These are phyloP conservation scores for Halocaridina rubra DNA, from an alignment of 2,888 invertebrate species.

Conservation along the genomic window DNA sequence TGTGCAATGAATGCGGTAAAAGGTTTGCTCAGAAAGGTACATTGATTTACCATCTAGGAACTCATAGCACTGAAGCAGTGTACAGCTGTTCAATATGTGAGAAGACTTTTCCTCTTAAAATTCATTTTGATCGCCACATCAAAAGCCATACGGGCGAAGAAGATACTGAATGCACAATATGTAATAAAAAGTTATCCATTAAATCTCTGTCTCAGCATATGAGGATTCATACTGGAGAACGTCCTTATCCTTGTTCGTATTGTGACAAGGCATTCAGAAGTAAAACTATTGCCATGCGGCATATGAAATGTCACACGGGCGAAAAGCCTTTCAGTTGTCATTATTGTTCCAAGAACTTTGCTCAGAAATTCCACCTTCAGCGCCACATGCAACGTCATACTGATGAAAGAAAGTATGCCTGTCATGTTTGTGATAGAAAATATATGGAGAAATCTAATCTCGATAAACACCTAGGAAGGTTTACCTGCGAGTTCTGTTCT, in stretches of 20 bases:
- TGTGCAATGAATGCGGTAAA: background rate
- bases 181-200: background rate
- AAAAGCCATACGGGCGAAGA: background rate
- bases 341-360: background rate
- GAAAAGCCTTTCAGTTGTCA: background rate
- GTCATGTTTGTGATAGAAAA: too few relatives aligned
- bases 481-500: too few relatives aligned
- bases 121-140: background rate
- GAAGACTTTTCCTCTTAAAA: background rate
- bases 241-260: background rate
- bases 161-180: background rate
- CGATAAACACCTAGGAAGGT: too few relatives aligned
- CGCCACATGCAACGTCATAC: too few relatives aligned
- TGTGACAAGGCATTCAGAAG: background rate
- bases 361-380: background rate
- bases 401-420: too few relatives aligned
- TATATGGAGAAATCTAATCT: too few relatives aligned
- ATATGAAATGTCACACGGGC: background rate
- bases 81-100: background rate
- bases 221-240: background rate
- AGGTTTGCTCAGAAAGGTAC: background rate
- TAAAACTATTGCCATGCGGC: background rate
- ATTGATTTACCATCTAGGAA: background rate
- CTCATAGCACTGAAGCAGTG: background rate
- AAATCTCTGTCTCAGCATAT: background rate